Base-by-base conservation (phyloP, 1,140 invertebrate species). In the Procambarus virginalis region DNA sequence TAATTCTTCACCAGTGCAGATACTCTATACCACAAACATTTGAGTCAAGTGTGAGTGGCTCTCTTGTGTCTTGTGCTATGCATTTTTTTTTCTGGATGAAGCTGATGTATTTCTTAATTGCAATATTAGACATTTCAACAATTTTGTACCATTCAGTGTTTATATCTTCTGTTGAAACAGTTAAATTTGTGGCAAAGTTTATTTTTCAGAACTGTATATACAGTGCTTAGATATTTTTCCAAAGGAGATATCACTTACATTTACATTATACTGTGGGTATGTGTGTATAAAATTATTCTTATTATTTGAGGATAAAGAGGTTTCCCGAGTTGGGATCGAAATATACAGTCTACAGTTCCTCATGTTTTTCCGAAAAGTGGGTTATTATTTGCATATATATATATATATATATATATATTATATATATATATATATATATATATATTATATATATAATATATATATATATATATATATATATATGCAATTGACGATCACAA, bases 401-500 rank as follows among this genome's bases (percentile, higher is more conserved):
- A 55, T 55, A 55, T 55, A 55, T 82, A 82, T 82, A 20, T n/a
- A 82, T 82, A 60, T n/a, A 82, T 55, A 82, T 22, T 22, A 82
- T 60, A 51, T 60, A 82, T n/a, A 60, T 22, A 82, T n/a, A 22
- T 10, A 82, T 82, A 82, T 58, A 82, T 82, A 82, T 55, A 82
- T 60, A 82, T 55, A 82, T 55, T 82, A 82, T 82, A 82, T 82
- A 82, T 55, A 82, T 82, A 82, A 82, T 55, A 82, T 82, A 82
- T 82, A 82, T 82, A 82, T 55, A 82, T 55, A 82, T 55, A 82
- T 55, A 82, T 82, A 82, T 82, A 82, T 82, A 82, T 55, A 82
- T 82, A 55, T 10, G 10, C 51, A 55, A 3, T 5, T 55, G 10
- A 5, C 3, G 3, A 55, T 10, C n/a, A n/a, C n/a, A n/a, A n/a